These are phyloP conservation scores for Meloidogyne floridensis DNA, from an alignment of 1,140 invertebrate species.

Conservation along the genomic window DNA sequence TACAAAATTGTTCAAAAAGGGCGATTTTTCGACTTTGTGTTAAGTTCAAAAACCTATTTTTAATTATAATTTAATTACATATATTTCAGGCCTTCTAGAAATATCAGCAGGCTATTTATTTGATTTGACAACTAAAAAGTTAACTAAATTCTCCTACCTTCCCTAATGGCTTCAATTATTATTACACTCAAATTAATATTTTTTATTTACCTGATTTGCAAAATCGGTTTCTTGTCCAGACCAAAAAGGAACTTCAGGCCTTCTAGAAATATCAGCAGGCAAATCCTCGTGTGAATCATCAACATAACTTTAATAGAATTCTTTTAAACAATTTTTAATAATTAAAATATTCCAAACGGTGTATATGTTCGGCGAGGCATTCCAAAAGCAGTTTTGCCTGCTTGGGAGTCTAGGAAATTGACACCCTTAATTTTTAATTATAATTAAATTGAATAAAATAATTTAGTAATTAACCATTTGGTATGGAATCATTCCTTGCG, in stretches of 20 bases:
- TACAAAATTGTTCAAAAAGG: no score
- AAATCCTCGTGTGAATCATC: conserved; percentile 65
- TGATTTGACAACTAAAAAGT: no score
- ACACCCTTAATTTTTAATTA: conserved; percentile 47
- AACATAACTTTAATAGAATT: conserved; percentile 40
- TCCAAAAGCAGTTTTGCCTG: conserved; percentile 58
- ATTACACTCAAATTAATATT: no score
- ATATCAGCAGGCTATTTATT: no score
- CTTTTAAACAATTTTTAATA: neutral
- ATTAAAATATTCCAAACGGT: conserved; percentile 31
- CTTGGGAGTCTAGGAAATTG: conserved; percentile 65
- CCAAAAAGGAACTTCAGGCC: conserved; percentile 66
- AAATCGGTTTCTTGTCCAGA: conserved; percentile 63
- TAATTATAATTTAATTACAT: no score
- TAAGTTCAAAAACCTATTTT: no score
- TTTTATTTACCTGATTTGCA: conserved; percentile 53
- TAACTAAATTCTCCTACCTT: no score
- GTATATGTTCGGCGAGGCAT: conserved; percentile 63
- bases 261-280: conserved; percentile 61
- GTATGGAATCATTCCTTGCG: conserved; percentile 64
- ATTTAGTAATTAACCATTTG: conserved; percentile 48
- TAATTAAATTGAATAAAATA: neutral
- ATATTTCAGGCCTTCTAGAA: no score
- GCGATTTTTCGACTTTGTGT: no score
- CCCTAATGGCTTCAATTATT: no score